These are phyloP conservation scores for Zaprionus vittiger DNA, from an alignment of 1,140 invertebrate species.

Conservation along the genomic window DNA sequence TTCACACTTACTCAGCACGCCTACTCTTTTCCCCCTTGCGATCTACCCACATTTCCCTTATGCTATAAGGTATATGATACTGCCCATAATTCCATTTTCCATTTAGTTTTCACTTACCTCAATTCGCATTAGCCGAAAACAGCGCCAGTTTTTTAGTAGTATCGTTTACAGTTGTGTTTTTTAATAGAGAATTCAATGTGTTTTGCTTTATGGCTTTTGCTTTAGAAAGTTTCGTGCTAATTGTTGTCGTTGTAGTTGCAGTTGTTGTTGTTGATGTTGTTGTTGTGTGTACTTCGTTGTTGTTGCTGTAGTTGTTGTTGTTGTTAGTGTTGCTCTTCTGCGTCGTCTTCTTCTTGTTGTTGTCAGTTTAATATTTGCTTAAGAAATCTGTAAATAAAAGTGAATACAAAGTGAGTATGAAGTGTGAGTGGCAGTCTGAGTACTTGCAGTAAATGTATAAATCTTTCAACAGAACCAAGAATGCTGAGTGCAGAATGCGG, in stretches of 20 bases:
- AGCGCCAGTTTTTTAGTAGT: constrained; percentile 40
- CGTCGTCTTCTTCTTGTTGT: constrained; percentile 42
- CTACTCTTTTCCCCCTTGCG: background rate
- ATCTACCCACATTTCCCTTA: background rate
- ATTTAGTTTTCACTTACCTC: constrained; percentile 40
- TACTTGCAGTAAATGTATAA: constrained; percentile 35
- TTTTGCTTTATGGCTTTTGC: constrained; percentile 14
- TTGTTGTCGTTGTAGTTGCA: constrained; percentile 44
- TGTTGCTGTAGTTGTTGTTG: constrained; percentile 37
- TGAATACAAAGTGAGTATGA: constrained; percentile 22
- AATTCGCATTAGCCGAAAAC: constrained; percentile 48
- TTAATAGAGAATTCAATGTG: constrained; percentile 37
- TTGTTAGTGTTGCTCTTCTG: constrained; percentile 49
- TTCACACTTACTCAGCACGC: too few relatives aligned
- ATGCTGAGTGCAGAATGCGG: constrained; percentile 26
- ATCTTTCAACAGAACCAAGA: constrained; percentile 31
- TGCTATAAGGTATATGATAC: background rate
- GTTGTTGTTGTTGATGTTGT: constrained; percentile 6
- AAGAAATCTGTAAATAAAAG: constrained; percentile 76
- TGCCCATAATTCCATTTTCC: background rate
- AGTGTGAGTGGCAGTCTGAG: constrained; percentile 19
- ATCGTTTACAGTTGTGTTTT: constrained; percentile 52
- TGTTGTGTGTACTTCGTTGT: constrained; percentile 46
- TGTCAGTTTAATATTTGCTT: constrained; percentile 66
- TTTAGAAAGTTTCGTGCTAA: constrained; percentile 72